Conservation (phyloP, 2,113 vertebrate genomes). For the Odontesthes bonariensis region DNA sequence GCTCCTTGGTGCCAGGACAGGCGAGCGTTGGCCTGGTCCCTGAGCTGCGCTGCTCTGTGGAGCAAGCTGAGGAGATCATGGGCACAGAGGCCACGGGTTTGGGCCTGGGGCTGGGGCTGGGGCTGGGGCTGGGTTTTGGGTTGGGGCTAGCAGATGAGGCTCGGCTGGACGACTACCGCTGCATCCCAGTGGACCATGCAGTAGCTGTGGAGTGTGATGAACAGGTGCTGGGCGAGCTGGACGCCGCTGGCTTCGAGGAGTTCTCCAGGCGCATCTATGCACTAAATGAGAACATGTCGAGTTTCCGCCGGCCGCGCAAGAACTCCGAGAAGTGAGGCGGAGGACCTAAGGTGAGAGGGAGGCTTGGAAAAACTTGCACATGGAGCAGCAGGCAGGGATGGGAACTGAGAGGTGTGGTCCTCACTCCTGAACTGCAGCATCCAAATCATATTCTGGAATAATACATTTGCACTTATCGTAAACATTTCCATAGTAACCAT, state of each 20-base stretch:
- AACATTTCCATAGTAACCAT: slow-evolving; percentile 83
- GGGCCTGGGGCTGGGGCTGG: slow-evolving; percentile 81
- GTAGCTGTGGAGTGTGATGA: slow-evolving; percentile 97
- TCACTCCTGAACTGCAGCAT: slow-evolving; percentile 37
- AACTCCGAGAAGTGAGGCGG: slow-evolving; percentile 92
- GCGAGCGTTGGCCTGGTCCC: slow-evolving; percentile 22
- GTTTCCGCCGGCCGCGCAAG: slow-evolving; percentile 93
- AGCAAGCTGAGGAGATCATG: slow-evolving; percentile 96
- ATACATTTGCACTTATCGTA: slow-evolving; percentile 87
- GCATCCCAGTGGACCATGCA: slow-evolving; percentile 94
- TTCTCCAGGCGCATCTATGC: slow-evolving; percentile 97
- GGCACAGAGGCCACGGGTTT: slow-evolving; percentile 92
- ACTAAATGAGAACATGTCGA: slow-evolving; percentile 94
- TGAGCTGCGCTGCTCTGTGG: slow-evolving; percentile 89
- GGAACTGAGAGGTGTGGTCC: slow-evolving; percentile 6
- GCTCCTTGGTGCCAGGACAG: slow-evolving; percentile 74
- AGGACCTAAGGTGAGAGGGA: slow-evolving; percentile 18
- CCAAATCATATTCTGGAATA: slow-evolving; percentile 65
- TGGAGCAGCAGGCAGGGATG: slow-evolving; percentile 32
- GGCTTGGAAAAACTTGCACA: slow-evolving; percentile 33
- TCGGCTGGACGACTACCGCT: slow-evolving; percentile 88
- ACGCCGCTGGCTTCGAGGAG: slow-evolving; percentile 89
- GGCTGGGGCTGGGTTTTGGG: slow-evolving; percentile 53
- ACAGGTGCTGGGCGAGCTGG: slow-evolving; percentile 93
- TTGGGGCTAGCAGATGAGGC: slow-evolving; percentile 78